Conservation (phyloP, 2,113 vertebrate species). For the Paedocypris sp. region DNA sequence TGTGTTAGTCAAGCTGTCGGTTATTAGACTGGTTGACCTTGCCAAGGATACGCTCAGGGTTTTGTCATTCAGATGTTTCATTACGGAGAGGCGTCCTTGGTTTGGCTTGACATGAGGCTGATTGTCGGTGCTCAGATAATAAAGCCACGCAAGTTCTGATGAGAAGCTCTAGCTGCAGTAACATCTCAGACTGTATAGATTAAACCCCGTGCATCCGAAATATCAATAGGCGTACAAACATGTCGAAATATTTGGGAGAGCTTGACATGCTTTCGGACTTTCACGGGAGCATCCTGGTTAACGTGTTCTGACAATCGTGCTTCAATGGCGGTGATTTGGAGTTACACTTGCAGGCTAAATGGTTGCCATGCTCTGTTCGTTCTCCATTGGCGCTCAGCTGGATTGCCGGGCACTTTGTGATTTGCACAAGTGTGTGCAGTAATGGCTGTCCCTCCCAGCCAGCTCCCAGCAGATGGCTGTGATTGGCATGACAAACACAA, state of each 20-base stretch:
- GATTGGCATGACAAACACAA: slow-evolving; percentile 45
- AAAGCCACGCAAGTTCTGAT: slow-evolving; percentile 38
- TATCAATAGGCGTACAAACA: no score
- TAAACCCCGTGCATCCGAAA: no score
- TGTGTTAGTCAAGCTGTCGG: neutral
- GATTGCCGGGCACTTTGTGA: slow-evolving; percentile 36
- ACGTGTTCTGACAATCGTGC: neutral
- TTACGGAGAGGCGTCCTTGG: slow-evolving; percentile 31
- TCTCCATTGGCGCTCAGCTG: slow-evolving; percentile 18
- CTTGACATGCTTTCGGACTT: neutral
- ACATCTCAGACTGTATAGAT: slow-evolving; percentile 6
- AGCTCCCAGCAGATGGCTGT: slow-evolving; percentile 36
- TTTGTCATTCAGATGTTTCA: slow-evolving; percentile 26
- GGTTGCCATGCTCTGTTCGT: neutral
- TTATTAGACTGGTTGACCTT: neutral
- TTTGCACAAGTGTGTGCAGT: slow-evolving; percentile 36
- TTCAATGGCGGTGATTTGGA: neutral
- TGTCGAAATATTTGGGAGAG: neutral
- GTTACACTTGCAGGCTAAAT: neutral
- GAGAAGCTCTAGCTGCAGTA: slow-evolving; percentile 12
- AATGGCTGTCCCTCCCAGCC: slow-evolving; percentile 37
- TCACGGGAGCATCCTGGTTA: neutral
- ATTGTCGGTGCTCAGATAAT: slow-evolving; percentile 40
- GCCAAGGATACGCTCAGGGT: neutral
- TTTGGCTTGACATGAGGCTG: slow-evolving; percentile 38